Conservation (phyloP, 2,888 invertebrate species). For the Eueremaeus valkanovi region DNA sequence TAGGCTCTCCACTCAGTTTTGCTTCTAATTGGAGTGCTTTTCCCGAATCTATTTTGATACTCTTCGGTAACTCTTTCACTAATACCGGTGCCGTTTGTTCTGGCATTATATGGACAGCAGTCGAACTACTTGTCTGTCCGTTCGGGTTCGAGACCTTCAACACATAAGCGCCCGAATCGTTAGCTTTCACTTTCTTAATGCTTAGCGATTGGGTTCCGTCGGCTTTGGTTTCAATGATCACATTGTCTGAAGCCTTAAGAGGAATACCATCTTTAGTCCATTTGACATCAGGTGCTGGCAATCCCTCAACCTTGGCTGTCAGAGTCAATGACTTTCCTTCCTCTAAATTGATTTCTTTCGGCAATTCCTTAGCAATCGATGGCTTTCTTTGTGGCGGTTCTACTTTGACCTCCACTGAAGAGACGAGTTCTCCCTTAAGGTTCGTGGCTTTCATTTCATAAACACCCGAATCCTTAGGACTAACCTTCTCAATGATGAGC, state of each 20-base stretch:
- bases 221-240: not conserved
- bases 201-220: constrained; percentile 20
- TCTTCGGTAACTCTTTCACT: constrained; percentile 47
- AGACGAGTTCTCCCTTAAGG: constrained; percentile 61
- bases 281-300: constrained; percentile 58
- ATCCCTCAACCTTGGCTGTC: constrained; percentile 71
- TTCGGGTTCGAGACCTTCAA: constrained; percentile 37
- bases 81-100: constrained; percentile 31
- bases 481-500: constrained; percentile 58
- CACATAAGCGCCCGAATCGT: constrained; percentile 42
- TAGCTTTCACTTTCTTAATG: constrained; percentile 11
- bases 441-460: constrained; percentile 74
- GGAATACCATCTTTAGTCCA: constrained; percentile 48
- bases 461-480: constrained; percentile 71
- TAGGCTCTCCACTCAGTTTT: constrained; percentile 75
- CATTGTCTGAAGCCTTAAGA: not conserved
- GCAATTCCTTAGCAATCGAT: constrained; percentile 54
- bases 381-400: constrained; percentile 50
- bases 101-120: constrained; percentile 36
- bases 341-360: constrained; percentile 58
- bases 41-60: constrained; percentile 65
- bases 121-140: constrained; percentile 38
- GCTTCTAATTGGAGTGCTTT: constrained; percentile 76
- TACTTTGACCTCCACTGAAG: constrained; percentile 40
- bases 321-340: constrained; percentile 71